phyloP scores from a whole-genome alignment of 2,888 invertebrate genomes.

The Diarsia brunnea region DNA sequence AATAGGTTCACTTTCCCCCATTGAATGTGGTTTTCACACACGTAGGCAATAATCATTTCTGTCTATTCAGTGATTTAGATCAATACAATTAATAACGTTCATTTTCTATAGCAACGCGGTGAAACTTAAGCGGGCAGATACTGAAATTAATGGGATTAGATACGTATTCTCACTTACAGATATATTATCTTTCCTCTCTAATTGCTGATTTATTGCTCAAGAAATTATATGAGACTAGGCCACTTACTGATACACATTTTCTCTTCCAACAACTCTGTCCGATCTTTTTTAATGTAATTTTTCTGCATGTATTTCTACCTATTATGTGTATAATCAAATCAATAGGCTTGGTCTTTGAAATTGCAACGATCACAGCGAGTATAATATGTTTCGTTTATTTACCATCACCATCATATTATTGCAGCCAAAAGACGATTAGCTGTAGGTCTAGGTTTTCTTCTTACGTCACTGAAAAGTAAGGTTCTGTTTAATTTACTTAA shows the following conservation, averaged over 20 bases:
- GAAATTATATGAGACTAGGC: conserved; percentile 43
- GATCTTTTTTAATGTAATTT: conserved; percentile 7
- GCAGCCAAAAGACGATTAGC: not conserved
- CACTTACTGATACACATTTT: conserved; percentile 34
- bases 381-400: not conserved
- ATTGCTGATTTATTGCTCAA: conserved; percentile 47
- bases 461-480: not conserved
- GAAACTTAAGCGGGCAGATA: conserved; percentile 46
- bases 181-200: conserved; percentile 44
- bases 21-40: conserved; percentile 67
- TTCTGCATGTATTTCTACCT: conserved; percentile 2
- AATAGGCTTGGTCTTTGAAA: not conserved
- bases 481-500: not conserved
- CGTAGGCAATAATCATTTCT: conserved; percentile 42
- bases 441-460: not conserved
- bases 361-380: not conserved
- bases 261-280: conserved; percentile 2
- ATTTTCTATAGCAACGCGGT: conserved; percentile 46
- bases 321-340: not conserved
- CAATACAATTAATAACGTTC: conserved; percentile 59
- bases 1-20: conserved; percentile 73
- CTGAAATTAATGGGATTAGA: conserved; percentile 56
- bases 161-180: conserved; percentile 53
- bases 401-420: not conserved
- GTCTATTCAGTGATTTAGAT: conserved; percentile 51